These are phyloP conservation scores for Cirrhinus molitorella DNA, from an alignment of 2,797 vertebrate genomes.

Conservation along the genomic window DNA sequence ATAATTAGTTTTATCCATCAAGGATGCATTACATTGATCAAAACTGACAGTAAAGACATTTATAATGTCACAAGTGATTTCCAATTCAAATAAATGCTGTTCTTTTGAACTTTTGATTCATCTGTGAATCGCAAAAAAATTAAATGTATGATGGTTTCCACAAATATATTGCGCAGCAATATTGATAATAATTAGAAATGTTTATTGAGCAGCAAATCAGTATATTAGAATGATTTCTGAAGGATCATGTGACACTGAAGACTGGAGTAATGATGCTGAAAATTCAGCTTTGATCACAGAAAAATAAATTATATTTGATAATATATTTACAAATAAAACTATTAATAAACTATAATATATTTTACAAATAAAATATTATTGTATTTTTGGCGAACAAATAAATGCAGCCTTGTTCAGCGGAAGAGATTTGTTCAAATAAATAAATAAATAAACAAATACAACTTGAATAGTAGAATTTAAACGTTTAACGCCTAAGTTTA, in stretches of 20 bases:
- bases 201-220: neutral
- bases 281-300: no score
- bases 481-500: no score
- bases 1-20: neutral
- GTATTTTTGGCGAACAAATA: neutral
- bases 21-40: neutral
- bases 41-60: neutral
- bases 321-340: neutral
- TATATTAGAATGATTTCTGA: neutral
- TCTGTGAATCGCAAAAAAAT: neutral
- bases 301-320: no score
- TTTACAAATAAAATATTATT: neutral
- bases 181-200: neutral
- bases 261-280: no score
- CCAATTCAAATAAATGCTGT: neutral
- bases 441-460: no score
- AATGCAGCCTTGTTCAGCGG: no score
- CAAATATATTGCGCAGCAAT: neutral
- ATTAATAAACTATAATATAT: neutral
- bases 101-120: neutral
- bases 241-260: neutral
- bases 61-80: neutral
- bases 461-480: no score
- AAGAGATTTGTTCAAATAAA: no score
- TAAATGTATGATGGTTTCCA: neutral